Base-by-base conservation (phyloP, 2,113 vertebrate species). In the Oenanthe melanoleuca region DNA sequence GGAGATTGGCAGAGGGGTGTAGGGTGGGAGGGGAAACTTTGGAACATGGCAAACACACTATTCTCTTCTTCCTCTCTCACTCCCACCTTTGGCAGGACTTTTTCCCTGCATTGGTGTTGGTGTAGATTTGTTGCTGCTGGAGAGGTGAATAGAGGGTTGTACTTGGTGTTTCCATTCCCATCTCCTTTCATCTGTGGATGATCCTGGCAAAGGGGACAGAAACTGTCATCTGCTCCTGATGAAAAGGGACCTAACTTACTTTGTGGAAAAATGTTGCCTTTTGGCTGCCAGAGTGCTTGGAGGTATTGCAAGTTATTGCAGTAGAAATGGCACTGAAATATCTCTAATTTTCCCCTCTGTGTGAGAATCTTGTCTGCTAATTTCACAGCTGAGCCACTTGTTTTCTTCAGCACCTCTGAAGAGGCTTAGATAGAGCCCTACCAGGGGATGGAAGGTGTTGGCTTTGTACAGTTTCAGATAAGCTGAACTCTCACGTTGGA, bases 401-500 rank as follows among this genome's bases (percentile, higher is more conserved):
- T 74, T 71, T 84, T 86, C 33, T 79, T 94, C 61, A 87, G 34
- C 29, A 56, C 31, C 20, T 74, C 44, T 11, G 15, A 59, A 69
- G 66, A 47, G 10, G 21, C 21, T 24, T 31, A 47, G 75, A 23
- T 47, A 56, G 72, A 90, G 29, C 53, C 15, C 29, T 88, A 24
- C 14, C 75, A 57, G 11, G 38, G 38, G 22, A 15, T n/a, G 18
- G 86, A 88, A 64, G 38, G 24, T 7, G 45, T 50, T 24, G 7
- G 8, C 56, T 63, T 66, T 44, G 33, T 56, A 29, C 16, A 24
- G 24, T 44, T 83, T 0, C 1, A 59, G 63, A 49, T 1, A 70
- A 82, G 5, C 37, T 65, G 52, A 83, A 45, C n/a, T 80, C 28
- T 85, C 0, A 0, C 5, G 1, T 3, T 26, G 45, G 5, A 11